These are phyloP conservation scores for Pandemis cinnamomeana DNA, from an alignment of 2,888 invertebrate genomes.

Conservation along the genomic window DNA sequence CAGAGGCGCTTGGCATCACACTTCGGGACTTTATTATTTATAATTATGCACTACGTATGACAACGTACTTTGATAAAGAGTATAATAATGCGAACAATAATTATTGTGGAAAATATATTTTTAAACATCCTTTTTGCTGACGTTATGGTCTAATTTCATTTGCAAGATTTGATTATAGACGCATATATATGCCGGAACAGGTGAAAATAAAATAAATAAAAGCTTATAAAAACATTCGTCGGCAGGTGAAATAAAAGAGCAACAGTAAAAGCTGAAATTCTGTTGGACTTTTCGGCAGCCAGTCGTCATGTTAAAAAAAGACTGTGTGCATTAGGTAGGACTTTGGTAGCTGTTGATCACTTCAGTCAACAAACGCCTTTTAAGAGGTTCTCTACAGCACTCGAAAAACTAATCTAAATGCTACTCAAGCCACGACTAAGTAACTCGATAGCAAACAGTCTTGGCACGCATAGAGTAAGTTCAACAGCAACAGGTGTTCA, in stretches of 20 bases:
- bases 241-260: background rate
- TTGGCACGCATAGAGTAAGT: background rate
- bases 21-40: conserved; percentile 20
- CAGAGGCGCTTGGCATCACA: conserved; percentile 38
- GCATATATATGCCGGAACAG: no score
- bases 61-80: background rate
- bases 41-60: background rate
- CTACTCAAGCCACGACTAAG: conserved; percentile 48
- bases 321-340: conserved; percentile 15
- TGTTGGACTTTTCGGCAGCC: background rate
- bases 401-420: conserved; percentile 51
- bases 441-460: conserved; percentile 50
- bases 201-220: background rate
- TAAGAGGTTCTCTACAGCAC: conserved; percentile 51
- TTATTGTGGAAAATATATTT: no score
- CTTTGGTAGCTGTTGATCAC: conserved; percentile 42
- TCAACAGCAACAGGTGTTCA: conserved; percentile 23
- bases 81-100: background rate
- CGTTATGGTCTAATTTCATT: no score
- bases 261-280: background rate
- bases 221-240: background rate
- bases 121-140: no score
- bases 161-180: no score
- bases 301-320: background rate
- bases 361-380: conserved; percentile 47